Percentiles rank a stretch among this genome's conserved stretches.
Conservation (phyloP, 2,113 vertebrate species). For the Aegotheles bennettii region DNA sequence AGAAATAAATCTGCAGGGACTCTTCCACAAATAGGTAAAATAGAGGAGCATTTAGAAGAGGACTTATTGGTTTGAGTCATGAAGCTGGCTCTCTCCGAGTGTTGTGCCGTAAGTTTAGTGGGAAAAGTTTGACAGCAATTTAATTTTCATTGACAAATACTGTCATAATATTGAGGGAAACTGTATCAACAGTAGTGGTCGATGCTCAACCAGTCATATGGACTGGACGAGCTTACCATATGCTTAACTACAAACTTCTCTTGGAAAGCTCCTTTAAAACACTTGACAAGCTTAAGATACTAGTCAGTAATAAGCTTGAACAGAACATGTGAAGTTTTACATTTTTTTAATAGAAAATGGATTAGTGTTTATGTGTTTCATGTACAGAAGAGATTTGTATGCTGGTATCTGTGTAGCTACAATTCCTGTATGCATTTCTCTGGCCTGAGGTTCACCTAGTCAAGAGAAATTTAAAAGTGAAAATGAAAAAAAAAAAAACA, state of each 20-base stretch:
- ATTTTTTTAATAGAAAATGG: constrained; percentile 8
- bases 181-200: constrained; percentile 83
- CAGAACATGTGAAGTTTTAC: constrained; percentile 51
- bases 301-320: constrained; percentile 72
- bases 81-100: constrained; percentile 69
- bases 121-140: constrained; percentile 83
- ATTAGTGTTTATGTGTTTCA: constrained; percentile 29
- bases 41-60: constrained; percentile 53
- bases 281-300: constrained; percentile 79
- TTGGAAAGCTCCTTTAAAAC: constrained; percentile 77
- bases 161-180: constrained; percentile 83
- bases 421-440: background rate
- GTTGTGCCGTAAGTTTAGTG: constrained; percentile 76
- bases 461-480: constrained; percentile 32
- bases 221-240: constrained; percentile 81
- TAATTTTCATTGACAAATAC: constrained; percentile 84
- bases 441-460: constrained; percentile 22
- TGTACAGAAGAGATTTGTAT: background rate
- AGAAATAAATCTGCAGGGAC: constrained; percentile 9
- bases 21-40: constrained; percentile 30
- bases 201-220: constrained; percentile 86
- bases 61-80: constrained; percentile 73
- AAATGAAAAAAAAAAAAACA: background rate
- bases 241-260: constrained; percentile 77
- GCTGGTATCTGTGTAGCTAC: background rate